Evolutionary conservation across 2,797 vertebrate species (phyloP).

Genomic region (Syngnathus acus): DNA sequence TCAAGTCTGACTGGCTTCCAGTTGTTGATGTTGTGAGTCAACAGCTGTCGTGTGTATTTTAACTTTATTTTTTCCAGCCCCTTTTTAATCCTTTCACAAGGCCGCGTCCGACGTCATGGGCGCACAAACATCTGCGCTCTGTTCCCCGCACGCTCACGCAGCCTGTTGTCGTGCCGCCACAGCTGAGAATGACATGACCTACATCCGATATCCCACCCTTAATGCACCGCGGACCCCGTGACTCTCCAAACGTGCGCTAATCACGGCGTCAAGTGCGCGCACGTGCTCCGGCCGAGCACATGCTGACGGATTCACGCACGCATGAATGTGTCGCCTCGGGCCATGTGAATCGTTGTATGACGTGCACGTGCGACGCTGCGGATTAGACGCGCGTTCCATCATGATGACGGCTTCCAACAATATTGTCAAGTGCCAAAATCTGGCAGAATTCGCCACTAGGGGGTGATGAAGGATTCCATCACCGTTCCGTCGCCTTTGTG

Average conservation of each 20-base stretch:
- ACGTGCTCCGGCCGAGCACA: constrained; percentile 30
- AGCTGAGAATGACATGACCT: constrained; percentile 64
- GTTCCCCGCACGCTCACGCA: constrained; percentile 48
- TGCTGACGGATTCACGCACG: constrained; percentile 29
- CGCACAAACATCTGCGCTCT: constrained; percentile 47
- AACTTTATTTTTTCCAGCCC: neutral
- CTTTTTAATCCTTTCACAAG: constrained; percentile 42
- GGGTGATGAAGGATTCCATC: neutral
- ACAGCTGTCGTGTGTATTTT: constrained; percentile 12
- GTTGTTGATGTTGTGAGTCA: constrained; percentile 16
- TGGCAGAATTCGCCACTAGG: neutral
- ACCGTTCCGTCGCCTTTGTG: neutral
- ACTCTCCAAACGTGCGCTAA: constrained; percentile 42
- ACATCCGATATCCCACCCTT: constrained; percentile 49
- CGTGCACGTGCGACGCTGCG: constrained; percentile 17
- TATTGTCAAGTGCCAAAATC: neutral
- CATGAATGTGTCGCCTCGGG: constrained; percentile 8
- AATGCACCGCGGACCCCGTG: constrained; percentile 54
- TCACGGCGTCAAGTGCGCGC: constrained; percentile 26
- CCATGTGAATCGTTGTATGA: constrained; percentile 25
- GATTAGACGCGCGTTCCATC: neutral
- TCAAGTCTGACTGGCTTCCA: constrained; percentile 9
- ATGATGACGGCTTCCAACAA: neutral
- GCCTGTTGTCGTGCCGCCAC: constrained; percentile 41
- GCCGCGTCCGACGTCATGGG: constrained; percentile 33